Percentiles rank a stretch among this genome's conserved stretches.
Evolutionary conservation across 2,797 vertebrate genomes (phyloP).

Genomic region (Sebastolobus alascanus): DNA sequence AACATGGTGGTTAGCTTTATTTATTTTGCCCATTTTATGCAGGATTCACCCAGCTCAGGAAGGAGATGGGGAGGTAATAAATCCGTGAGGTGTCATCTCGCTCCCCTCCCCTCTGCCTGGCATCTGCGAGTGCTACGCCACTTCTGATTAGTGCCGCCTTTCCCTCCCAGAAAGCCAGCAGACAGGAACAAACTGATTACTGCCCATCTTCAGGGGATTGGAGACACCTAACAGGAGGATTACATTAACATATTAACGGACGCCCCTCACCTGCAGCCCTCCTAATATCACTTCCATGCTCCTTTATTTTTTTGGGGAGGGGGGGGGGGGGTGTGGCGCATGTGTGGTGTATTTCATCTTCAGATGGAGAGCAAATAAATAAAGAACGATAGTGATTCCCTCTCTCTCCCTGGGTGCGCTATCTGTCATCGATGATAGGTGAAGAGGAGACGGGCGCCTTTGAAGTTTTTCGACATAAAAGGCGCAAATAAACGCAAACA

Average conservation of each 20-base stretch:
- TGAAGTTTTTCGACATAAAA: conserved; percentile 89
- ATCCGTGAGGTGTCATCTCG: conserved; percentile 84
- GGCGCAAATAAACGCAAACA: conserved; percentile 86
- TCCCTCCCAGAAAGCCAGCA: conserved; percentile 82
- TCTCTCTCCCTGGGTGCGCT: conserved; percentile 76
- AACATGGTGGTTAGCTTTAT: conserved; percentile 62
- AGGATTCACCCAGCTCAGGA: conserved; percentile 58
- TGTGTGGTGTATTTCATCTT: conserved; percentile 77
- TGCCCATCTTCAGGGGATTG: conserved; percentile 85
- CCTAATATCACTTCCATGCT: conserved; percentile 67
- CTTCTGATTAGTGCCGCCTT: conserved; percentile 85
- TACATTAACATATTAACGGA: conserved; percentile 86
- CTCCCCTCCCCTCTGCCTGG: conserved; percentile 75
- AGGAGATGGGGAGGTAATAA: conserved; percentile 80
- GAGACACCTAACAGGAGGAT: conserved; percentile 86
- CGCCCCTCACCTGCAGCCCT: conserved; percentile 77
- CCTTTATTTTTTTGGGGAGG: conserved; percentile 52
- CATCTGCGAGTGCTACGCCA: conserved; percentile 77
- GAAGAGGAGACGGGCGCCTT: conserved; percentile 81
- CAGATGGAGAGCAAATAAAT: conserved; percentile 79
- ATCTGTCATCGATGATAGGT: conserved; percentile 86
- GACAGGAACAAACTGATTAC: conserved; percentile 88
- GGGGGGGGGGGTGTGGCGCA: conserved; percentile 20
- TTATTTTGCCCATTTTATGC: conserved; percentile 75
- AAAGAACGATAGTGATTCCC: conserved; percentile 78